Conservation (phyloP, 1,140 invertebrate genomes). For the Halesus radiatus region DNA sequence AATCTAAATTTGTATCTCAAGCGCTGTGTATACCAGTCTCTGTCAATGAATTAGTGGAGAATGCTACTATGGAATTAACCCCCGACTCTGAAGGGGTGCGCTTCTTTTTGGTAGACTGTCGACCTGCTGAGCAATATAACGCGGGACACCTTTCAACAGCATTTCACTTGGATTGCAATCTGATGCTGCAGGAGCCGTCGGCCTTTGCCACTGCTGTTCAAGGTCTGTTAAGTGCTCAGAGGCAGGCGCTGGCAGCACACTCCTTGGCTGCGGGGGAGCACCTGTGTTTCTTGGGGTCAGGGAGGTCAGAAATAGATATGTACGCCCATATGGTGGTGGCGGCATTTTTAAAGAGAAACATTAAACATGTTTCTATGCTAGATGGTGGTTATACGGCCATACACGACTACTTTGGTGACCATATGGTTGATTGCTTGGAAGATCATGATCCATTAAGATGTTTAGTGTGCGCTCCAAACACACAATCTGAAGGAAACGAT, state of each 20-base stretch:
- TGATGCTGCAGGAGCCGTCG: conserved; percentile 96
- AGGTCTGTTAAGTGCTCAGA: conserved; percentile 90
- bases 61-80: conserved; percentile 76
- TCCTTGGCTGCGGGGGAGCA: conserved; percentile 95
- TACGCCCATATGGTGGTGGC: conserved; percentile 99
- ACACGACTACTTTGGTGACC: conserved; percentile 86
- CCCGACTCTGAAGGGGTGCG: conserved; percentile 76
- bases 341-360: conserved; percentile 95
- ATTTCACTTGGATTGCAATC: conserved; percentile 97
- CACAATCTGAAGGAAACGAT: conserved; percentile 66
- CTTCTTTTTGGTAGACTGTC: conserved; percentile 97
- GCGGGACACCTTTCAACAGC: conserved; percentile 96
- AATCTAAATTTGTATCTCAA: conserved; percentile 79
- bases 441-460: conserved; percentile 86
- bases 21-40: conserved; percentile 95
- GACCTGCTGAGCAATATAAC: conserved; percentile 97
- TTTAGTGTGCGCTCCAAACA: conserved; percentile 82
- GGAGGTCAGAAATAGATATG: conserved; percentile 94
- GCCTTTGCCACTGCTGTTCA: conserved; percentile 96
- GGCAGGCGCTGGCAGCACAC: conserved; percentile 89
- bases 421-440: conserved; percentile 83
- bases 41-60: conserved; percentile 87
- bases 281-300: conserved; percentile 96
- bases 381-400: conserved; percentile 93
- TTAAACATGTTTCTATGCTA: conserved; percentile 92